Base-by-base conservation (phyloP, 2,888 invertebrate genomes). In the Drosophila kambysellisi region DNA sequence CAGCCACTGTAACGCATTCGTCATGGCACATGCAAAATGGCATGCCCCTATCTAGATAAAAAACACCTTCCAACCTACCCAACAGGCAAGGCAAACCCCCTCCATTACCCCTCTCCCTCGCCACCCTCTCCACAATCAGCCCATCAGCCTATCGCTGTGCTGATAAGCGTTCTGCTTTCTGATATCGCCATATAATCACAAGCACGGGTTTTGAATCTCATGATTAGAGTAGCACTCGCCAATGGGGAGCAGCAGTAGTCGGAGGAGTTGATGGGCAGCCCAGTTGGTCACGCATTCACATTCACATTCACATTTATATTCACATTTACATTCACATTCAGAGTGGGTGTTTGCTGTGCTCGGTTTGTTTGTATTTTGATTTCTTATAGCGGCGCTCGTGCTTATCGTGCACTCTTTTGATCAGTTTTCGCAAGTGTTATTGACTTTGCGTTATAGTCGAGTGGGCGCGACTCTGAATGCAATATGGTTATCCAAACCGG, bases 11-110 rank as follows among this genome's bases (percentile, higher is more conserved):
- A 61, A 46, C 63, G 73, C 76, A 88, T 87, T 87, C 87, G 83
- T 88, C 90, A 88, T 88, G 90, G 87, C 89, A 83, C 90, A 83
- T 89, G 87, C 89, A 82, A 81, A 82, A 77, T 83, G 72, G 86
- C 84, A 79, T 85, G 71, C 83, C 67, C 78, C 83, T 32, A 72
- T 64, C 83, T 88, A 88, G 90, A 87, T 86, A 87, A 83, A 83
- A 82, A 54, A 84, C 70, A 59, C 37, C 58, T 51, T 46, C 46
- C 15, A 7, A 15, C 46, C 25, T 29, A 25, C 25, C 25, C 17
- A 51, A 17, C 61, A 57, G 52, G 56, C 46, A 57, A 4, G 37
- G 70, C 46, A 48, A 7, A 51, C 15, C 61, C 17, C 39, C 20
- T 25, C 51, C n/a, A 25, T 11, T 20, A 25, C 43, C 17, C 65